Base-by-base conservation (phyloP, 2,797 vertebrate genomes). In the Pteropus rufus region DNA sequence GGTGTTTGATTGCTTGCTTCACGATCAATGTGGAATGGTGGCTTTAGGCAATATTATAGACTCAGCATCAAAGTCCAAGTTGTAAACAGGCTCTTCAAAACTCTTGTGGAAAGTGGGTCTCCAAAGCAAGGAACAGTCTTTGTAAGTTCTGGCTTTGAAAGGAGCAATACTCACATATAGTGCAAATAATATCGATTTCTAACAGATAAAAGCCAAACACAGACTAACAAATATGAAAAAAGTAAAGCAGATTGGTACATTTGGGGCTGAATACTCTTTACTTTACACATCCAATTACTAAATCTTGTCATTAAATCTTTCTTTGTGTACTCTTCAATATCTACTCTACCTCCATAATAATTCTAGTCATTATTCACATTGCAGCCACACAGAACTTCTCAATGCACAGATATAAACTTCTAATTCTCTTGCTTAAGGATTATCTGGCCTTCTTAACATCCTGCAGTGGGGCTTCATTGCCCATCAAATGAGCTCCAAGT, bases 31-130 rank as follows among this genome's bases (percentile, higher is more conserved):
- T 58, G 60, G 24, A 96, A 77, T 82, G 52, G 52, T 46, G 10
- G 62, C 75, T 54, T 29, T 31, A 54, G 72, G n/a, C 60, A 88
- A 80, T 39, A n/a, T 73, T 89, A 92, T 10, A 95, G 86, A 85
- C 41, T 72, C 62, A n/a, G 41, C 16, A 60, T 93, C 56, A 65
- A 91, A 95, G 41, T 65, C 62, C 10, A 70, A 88, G 46, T 52
- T 67, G 18, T 82, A 92, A 86, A 83, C 14, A 80, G 69, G 24
- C 19, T 92, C 41, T 90, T 92, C 39, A 94, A 83, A 90, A 87
- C 34, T 89, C 65, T 64, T 24, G 10, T 26, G 31, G n/a, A 89
- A 70, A 67, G 62, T 72, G 1, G n/a, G 24, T 10, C 41, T 70
- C 67, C 49, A 92, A 88, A 89, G 41, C 8, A 77, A 81, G 23